phyloP scores from a whole-genome alignment of 2,888 invertebrate genomes.

The Scrobipalpa costella region DNA sequence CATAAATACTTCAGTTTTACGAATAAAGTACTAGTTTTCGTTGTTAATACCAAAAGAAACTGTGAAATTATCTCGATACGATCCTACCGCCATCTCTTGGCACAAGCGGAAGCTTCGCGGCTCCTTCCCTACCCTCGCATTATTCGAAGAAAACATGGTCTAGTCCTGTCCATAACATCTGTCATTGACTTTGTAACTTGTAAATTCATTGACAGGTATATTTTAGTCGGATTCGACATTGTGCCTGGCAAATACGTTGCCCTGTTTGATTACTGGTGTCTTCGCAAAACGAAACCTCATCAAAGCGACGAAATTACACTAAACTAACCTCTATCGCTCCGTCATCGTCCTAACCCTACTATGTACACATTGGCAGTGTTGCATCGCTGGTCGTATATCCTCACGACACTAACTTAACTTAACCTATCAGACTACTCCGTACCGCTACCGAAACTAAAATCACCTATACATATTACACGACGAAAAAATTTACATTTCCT shows the following conservation, averaged over 20 bases:
- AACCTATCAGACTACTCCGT: slow-evolving; percentile 58
- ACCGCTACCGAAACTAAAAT: slow-evolving; percentile 32
- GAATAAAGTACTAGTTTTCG: too few species aligned
- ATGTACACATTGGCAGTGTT: slow-evolving; percentile 77
- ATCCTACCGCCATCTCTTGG: slow-evolving; percentile 6
- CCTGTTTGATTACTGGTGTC: not conserved
- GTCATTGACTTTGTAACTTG: too few species aligned
- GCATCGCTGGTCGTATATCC: slow-evolving; percentile 69
- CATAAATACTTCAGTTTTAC: too few species aligned
- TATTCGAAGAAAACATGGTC: not conserved
- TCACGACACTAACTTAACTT: slow-evolving; percentile 47
- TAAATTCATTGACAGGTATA: not conserved
- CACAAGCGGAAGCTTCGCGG: not conserved
- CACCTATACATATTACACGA: slow-evolving; percentile 48
- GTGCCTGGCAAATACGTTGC: not conserved
- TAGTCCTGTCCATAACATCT: too few species aligned
- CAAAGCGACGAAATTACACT: slow-evolving; percentile 52
- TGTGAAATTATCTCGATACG: not conserved
- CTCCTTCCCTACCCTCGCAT: not conserved
- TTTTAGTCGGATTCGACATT: not conserved
- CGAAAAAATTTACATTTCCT: slow-evolving; percentile 57
- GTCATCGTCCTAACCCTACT: slow-evolving; percentile 46
- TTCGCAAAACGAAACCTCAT: slow-evolving; percentile 35
- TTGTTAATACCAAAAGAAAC: not conserved
- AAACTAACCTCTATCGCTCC: slow-evolving; percentile 41